phyloP scores from a whole-genome alignment of 2,113 vertebrate genomes.

The Oryzias javanicus region DNA sequence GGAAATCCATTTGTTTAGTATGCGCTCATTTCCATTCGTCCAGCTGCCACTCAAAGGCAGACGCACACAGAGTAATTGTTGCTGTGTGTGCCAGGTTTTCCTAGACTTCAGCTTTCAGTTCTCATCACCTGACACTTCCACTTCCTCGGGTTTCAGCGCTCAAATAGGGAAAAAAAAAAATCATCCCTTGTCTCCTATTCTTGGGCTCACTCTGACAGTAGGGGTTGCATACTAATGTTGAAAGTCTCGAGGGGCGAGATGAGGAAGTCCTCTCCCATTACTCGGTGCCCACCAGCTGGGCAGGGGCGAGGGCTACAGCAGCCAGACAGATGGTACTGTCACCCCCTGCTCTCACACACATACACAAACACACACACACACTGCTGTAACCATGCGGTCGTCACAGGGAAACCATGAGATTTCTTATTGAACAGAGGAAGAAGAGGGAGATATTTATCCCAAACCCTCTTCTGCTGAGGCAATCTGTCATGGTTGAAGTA shows the following conservation, averaged over 20 bases:
- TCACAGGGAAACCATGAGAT: constrained; percentile 69
- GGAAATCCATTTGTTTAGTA: constrained; percentile 32
- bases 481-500: constrained; percentile 96
- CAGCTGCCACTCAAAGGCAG: constrained; percentile 51
- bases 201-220: constrained; percentile 69
- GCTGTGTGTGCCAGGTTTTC: constrained; percentile 58
- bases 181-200: constrained; percentile 52
- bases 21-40: constrained; percentile 54
- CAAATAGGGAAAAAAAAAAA: constrained; percentile 29
- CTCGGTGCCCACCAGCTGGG: constrained; percentile 79
- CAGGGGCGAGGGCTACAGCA: constrained; percentile 78
- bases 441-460: constrained; percentile 76
- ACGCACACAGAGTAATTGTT: constrained; percentile 40
- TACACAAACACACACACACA: constrained; percentile 32
- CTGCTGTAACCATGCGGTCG: constrained; percentile 69
- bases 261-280: constrained; percentile 80
- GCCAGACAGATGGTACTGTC: constrained; percentile 78
- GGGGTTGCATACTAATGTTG: constrained; percentile 77
- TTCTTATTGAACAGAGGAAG: constrained; percentile 62
- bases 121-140: constrained; percentile 62
- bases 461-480: constrained; percentile 94
- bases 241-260: constrained; percentile 70
- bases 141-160: constrained; percentile 63
- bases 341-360: constrained; percentile 66
- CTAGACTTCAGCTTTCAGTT: constrained; percentile 48